These are phyloP conservation scores for Drosophila nikananu DNA, from an alignment of 1,140 invertebrate species.

Conservation along the genomic window DNA sequence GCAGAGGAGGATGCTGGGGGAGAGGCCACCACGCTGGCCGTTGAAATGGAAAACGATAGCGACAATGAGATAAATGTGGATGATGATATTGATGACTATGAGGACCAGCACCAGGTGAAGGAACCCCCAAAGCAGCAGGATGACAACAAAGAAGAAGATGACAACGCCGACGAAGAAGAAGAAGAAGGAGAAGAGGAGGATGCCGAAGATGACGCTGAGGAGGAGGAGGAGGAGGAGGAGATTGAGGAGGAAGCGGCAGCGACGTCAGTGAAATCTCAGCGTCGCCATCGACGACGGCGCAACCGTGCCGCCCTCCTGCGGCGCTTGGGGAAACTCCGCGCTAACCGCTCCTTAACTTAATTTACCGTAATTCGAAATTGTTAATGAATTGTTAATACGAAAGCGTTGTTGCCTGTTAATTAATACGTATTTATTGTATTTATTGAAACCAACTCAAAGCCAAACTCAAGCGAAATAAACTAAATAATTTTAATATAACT, in stretches of 20 bases:
- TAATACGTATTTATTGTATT: constrained; percentile 77
- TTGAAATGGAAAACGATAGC: constrained; percentile 62
- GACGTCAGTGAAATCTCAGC: constrained; percentile 32
- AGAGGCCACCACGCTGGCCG: constrained; percentile 32
- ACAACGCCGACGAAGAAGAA: not conserved
- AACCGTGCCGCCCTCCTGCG: constrained; percentile 15
- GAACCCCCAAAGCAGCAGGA: constrained; percentile 25
- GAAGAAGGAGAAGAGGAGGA: constrained; percentile 6
- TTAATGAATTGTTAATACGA: constrained; percentile 79
- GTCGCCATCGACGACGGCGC: constrained; percentile 34
- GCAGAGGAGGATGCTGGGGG: not conserved
- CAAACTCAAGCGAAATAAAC: constrained; percentile 50
- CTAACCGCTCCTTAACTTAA: constrained; percentile 35
- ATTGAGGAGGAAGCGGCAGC: constrained; percentile 44
- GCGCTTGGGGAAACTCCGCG: constrained; percentile 14
- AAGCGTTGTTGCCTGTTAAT: constrained; percentile 68
- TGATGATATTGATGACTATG: constrained; percentile 52
- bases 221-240: constrained; percentile 32
- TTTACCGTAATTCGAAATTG: constrained; percentile 56
- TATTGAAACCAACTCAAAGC: constrained; percentile 55
- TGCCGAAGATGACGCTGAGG: constrained; percentile 22
- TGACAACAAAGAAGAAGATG: constrained; percentile 5
- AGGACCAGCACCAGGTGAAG: constrained; percentile 33
- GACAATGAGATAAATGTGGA: constrained; percentile 75
- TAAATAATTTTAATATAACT: constrained; percentile 23